Base-by-base conservation (phyloP, 1,140 invertebrate species). In the Ooceraea biroi region DNA sequence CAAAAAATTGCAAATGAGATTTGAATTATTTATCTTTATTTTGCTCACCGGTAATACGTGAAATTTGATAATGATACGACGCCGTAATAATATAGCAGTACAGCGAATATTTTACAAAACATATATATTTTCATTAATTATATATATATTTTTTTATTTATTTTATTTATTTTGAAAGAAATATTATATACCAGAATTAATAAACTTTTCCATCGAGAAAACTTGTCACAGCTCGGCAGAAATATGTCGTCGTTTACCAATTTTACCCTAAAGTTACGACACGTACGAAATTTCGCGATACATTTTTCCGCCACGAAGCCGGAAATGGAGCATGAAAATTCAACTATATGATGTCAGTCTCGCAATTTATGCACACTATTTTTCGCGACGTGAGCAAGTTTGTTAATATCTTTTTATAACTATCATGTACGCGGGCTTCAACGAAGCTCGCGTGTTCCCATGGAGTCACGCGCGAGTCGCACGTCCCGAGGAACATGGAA, bases 331-430 rank as follows among this genome's bases (percentile, higher is more conserved):
- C 60, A n/a, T 17, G 17, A 36, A 66, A 66, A 77, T 77, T 50
- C 66, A 10, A 1, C 46, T 77, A 60, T 3, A n/a, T 77, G 41
- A 77, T 61, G 74, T 66, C 60, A 46, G 8, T 36, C 74, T 52
- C 46, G 73, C 61, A 77, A 77, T 77, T 77, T 77, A 77, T 44
- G 61, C 48, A 52, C 41, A 30, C 14, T 55, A 36, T 36, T 36
- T 36, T 36, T 7, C 50, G 74, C 27, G 17, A 44, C 65, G n/a
- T 14, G 12, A 27, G 48, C 50, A 30, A 17, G 25, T 30, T 57
- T 52, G 30, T 5, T 52, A 76, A 74, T n/a, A 14, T 57, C 41
- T 44, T 46, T 65, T 58, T 14, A 66, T 30, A 27, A 12, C 41
- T 12, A 19, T 25, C 52, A 12, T 22, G 17, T n/a, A 25, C 25